Base-by-base conservation (phyloP, 1,140 invertebrate species). In the Asobara japonica region DNA sequence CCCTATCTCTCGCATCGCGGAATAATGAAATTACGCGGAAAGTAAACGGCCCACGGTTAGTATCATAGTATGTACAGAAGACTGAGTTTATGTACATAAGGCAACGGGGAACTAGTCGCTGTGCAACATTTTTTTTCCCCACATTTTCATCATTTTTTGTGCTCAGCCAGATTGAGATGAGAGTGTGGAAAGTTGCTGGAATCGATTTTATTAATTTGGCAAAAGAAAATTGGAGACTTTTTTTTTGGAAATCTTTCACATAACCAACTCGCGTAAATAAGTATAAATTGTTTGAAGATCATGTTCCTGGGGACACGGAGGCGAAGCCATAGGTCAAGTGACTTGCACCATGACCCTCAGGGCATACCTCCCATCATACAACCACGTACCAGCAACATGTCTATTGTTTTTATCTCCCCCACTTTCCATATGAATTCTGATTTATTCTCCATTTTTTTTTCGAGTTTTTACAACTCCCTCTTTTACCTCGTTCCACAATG, bases 1-100 rank as follows among this genome's bases (percentile, higher is more conserved):
- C 73, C 68, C 73, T 71, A 71, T 71, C 69, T 56, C 75, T 60
- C 68, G 66, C 78, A 84, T 81, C 82, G 77, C 76, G 75, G 82
- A 82, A 83, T 85, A 85, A 85, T 81, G 81, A 83, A 84, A 84
- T 84, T 83, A 84, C 80, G 74, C 78, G 79, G 80, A 79, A 82
- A 78, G 76, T 62, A 67, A 77, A 77, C 65, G 38, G 56, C 66
- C n/a, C 65, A 13, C 25, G 62, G 1, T 60, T 60, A 11, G 27
- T 62, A 31, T 31, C 18, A 56, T 27, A 56, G 20, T 56, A 56
- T 56, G 51, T 56, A 56, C 22, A 56, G 51, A 56, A 56, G 20
- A 56, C 25, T 6, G 22, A 56, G 22, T 56, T 56, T 56, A 56
- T 56, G 10, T 27, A 56, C 51, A 22, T 22, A 18, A 25, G 13